phyloP scores from a whole-genome alignment of 35 echinoderm and acorn worm species.

The Ophiothrix spiculata region DNA sequence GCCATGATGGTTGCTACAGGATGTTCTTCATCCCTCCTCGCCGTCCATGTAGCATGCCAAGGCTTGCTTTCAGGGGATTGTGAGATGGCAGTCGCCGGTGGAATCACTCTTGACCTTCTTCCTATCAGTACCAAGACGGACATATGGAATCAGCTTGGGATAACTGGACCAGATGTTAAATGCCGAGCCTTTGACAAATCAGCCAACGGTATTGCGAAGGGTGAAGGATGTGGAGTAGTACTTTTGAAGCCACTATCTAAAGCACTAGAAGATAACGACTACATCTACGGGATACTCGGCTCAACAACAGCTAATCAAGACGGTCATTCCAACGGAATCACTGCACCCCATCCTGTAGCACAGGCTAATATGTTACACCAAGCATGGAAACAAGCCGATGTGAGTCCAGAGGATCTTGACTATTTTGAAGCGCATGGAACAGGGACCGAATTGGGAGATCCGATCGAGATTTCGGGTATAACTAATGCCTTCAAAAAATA shows the following conservation, averaged over 20 bases:
- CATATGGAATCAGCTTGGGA: constrained; percentile 28
- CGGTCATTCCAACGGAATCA: constrained; percentile 19
- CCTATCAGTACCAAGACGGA: constrained; percentile 7
- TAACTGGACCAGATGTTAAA: constrained; percentile 24
- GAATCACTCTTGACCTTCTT: constrained; percentile 31
- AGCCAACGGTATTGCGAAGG: constrained; percentile 23
- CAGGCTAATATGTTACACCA: background rate
- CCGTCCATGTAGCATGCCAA: constrained; percentile 30
- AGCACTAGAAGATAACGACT: constrained; percentile 29
- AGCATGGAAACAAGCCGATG: constrained; percentile 1
- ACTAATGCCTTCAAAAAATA: background rate
- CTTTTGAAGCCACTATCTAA: constrained; percentile 33
- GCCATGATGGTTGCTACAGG: constrained; percentile 22
- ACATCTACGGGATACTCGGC: constrained; percentile 19
- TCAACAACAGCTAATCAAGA: constrained; percentile 17
- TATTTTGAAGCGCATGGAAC: constrained; percentile 44
- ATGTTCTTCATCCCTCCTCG: constrained; percentile 34
- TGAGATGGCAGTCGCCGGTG: constrained; percentile 48
- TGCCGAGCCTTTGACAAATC: constrained; percentile 28
- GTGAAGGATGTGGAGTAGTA: constrained; percentile 42
- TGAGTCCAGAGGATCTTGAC: constrained; percentile 7
- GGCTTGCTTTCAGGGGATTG: constrained; percentile 25
- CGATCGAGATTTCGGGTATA: background rate
- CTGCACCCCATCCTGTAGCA: constrained; percentile 8
- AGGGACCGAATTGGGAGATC: constrained; percentile 24